Evolutionary conservation across 1,140 invertebrate genomes (phyloP).

Genomic region (Zeugodacus cucurbitae): DNA sequence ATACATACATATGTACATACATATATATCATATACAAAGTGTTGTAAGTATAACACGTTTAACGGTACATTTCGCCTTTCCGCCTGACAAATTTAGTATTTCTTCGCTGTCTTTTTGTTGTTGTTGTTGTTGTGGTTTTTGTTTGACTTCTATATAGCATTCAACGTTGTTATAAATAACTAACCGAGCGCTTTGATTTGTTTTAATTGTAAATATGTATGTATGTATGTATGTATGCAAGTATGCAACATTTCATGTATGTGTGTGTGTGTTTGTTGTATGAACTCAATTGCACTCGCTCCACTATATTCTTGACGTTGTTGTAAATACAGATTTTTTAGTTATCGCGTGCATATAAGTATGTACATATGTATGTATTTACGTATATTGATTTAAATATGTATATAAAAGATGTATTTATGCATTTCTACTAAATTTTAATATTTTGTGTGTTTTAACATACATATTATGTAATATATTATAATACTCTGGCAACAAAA

Average conservation of each 20-base stretch:
- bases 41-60: background rate
- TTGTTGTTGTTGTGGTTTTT: background rate
- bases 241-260: too few relatives aligned
- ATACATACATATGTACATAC: background rate
- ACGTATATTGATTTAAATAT: background rate
- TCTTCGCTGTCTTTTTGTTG: background rate
- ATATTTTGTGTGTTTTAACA: too few relatives aligned
- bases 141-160: background rate
- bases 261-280: background rate
- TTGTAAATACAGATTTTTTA: background rate
- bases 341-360: background rate
- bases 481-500: too few relatives aligned
- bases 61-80: background rate
- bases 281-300: conserved; percentile 15
- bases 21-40: background rate
- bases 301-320: background rate
- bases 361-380: background rate
- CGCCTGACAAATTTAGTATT: background rate
- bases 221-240: background rate
- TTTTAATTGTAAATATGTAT: background rate
- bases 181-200: background rate
- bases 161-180: background rate
- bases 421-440: too few relatives aligned
- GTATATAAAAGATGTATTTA: background rate
- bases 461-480: too few relatives aligned